Conservation (phyloP, 2,888 invertebrate species). For the Pediacus dermestoides region DNA sequence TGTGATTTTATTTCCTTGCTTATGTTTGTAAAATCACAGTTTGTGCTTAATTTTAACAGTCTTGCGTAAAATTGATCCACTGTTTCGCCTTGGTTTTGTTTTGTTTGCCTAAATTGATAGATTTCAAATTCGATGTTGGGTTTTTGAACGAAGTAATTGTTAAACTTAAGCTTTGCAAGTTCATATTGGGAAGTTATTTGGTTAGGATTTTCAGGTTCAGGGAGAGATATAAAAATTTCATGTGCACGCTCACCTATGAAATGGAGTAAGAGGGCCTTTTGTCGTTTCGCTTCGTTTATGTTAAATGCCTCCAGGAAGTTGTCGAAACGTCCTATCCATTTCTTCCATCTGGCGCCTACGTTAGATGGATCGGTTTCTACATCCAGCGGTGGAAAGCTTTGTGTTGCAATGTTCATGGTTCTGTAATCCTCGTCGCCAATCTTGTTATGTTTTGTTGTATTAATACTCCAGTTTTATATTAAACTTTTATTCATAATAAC, state of each 20-base stretch:
- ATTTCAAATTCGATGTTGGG: constrained; percentile 8
- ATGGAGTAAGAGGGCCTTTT: background rate
- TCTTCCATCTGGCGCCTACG: background rate
- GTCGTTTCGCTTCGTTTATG: background rate
- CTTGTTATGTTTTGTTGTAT: too few species aligned
- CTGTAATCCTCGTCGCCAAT: too few species aligned
- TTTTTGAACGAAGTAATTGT: constrained; percentile 4
- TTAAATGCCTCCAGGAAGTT: background rate
- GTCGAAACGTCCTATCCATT: constrained; percentile 1
- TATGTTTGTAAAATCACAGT: background rate
- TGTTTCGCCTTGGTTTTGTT: constrained; percentile 9
- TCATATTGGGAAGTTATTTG: background rate
- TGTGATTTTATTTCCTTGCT: constrained; percentile 4
- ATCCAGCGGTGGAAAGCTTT: constrained; percentile 2
- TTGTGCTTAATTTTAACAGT: constrained; percentile 1
- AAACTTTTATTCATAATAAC: too few species aligned
- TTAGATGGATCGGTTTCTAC: background rate
- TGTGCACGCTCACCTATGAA: background rate
- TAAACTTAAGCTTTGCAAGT: background rate
- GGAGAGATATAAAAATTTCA: background rate
- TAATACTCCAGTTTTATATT: too few species aligned
- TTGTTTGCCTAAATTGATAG: constrained; percentile 7
- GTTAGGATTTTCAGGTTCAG: background rate
- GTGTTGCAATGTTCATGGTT: too few species aligned
- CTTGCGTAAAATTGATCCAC: too few species aligned